phyloP scores from a whole-genome alignment of 2,888 invertebrate species.

The Agriopis aurantiaria region DNA sequence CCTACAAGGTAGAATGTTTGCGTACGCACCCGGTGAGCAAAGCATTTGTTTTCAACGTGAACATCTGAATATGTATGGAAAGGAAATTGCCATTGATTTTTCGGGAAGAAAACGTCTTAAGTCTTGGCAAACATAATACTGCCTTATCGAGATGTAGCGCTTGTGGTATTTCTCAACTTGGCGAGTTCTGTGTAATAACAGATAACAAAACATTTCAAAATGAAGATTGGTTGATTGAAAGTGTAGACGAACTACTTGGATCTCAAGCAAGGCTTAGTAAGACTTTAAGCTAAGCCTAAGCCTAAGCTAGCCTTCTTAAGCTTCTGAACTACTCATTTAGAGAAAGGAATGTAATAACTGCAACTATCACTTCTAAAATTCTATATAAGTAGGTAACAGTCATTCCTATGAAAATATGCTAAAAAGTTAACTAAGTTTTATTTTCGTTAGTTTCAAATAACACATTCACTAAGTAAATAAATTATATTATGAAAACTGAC shows the following conservation, averaged over 20 bases:
- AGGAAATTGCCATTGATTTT: slow-evolving; percentile 20
- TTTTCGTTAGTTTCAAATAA: too few relatives aligned
- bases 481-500: too few relatives aligned
- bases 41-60: slow-evolving; percentile 7
- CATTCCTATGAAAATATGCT: too few relatives aligned
- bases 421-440: too few relatives aligned
- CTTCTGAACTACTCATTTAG: background rate
- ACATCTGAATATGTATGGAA: slow-evolving; percentile 18
- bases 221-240: too few relatives aligned
- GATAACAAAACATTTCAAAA: background rate
- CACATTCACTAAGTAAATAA: too few relatives aligned
- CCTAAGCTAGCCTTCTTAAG: background rate
- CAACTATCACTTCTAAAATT: background rate
- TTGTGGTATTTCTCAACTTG: background rate
- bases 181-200: too few relatives aligned
- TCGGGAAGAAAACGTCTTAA: slow-evolving; percentile 2
- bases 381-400: background rate
- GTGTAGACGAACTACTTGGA: background rate
- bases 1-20: background rate
- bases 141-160: background rate
- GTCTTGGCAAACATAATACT: background rate
- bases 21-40: slow-evolving; percentile 4
- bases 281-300: slow-evolving; percentile 6
- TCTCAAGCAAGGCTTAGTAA: background rate
- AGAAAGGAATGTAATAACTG: background rate